Base-by-base conservation (phyloP, 2,113 vertebrate species). In the Hippocampus comes region DNA sequence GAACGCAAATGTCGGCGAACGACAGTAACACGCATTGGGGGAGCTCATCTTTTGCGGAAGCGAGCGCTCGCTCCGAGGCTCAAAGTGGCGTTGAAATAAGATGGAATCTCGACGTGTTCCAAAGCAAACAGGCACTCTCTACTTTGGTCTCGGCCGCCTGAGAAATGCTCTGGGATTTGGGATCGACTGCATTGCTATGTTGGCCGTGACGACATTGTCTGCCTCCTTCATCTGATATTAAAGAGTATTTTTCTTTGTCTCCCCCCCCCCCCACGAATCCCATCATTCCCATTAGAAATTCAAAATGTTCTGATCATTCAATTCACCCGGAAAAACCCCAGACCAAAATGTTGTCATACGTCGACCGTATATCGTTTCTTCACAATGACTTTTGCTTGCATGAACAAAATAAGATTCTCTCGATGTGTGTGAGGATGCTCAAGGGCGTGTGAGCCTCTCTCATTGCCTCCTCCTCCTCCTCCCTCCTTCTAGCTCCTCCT, bases 391-490 rank as follows among this genome's bases (percentile, higher is more conserved):
- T 48, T 20, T 51, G 17, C 18, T 51, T 21, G 46, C 46, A 48
- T 9, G 1, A 51, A 7, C 18, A 53, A 20, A 53, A 53, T 20
- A 1, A 56, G 21, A 56, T 53, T 53, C n/a, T 2, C 15, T 61
- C 2, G 60, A 56, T 1, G 66, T 11, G 77, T 38, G 75, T 42
- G 73, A 59, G 75, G 65, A 76, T 83, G 80, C 70, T 78, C 75
- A 77, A 83, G 81, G 81, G 82, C 83, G 86, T 84, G 78, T 61
- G 9, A 61, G 59, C 79, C 79, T 78, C 41, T 14, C 61, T 81
- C 49, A 55, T 25, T 78, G 75, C 64, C 21, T 74, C 77, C 38
- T 57, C 74, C 68, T 72, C 66, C 68, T 46, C 38, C 23, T 12
- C 23, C n/a, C 38, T 14, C 34, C 30, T 68, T 65, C 30, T 46